Conservation (phyloP, 2,797 vertebrate genomes). For the Threskiornis aethiopicus region DNA sequence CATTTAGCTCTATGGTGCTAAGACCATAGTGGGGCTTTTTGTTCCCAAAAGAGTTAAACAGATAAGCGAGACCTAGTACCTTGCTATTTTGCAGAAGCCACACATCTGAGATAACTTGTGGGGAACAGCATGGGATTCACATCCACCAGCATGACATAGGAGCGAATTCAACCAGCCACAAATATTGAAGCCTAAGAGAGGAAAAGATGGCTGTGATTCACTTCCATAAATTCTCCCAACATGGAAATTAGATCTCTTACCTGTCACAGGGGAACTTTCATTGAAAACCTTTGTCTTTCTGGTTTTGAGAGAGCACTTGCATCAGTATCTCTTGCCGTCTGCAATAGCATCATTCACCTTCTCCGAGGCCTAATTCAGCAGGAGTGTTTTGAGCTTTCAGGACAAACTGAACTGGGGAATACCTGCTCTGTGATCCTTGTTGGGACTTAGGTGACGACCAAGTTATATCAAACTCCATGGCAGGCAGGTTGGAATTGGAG, state of each 20-base stretch:
- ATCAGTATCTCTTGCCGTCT: not conserved
- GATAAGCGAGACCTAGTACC: not conserved
- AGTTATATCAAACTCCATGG: not conserved
- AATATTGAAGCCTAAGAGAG: not conserved
- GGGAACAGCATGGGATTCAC: not conserved
- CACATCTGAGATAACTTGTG: not conserved
- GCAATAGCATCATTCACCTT: not conserved
- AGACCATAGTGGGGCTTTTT: not conserved
- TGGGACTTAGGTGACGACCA: not conserved
- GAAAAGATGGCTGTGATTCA: not conserved
- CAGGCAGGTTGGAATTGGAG: not conserved
- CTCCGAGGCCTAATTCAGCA: not conserved
- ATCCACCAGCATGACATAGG: rapidly evolving
- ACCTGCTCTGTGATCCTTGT: not conserved
- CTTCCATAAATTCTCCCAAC: not conserved
- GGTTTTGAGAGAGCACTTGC: not conserved
- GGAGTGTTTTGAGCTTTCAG: not conserved
- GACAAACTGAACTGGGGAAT: not conserved
- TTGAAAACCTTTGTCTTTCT: not conserved
- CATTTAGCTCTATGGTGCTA: not conserved
- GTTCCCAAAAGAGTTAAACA: not conserved
- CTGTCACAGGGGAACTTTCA: not conserved
- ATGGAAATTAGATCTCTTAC: not conserved
- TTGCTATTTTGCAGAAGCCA: not conserved
- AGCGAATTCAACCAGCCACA: not conserved